Evolutionary conservation across 2,797 vertebrate species (phyloP), one percentile per base, ranked within the genome.

Genomic region (Brotula barbata): DNA sequence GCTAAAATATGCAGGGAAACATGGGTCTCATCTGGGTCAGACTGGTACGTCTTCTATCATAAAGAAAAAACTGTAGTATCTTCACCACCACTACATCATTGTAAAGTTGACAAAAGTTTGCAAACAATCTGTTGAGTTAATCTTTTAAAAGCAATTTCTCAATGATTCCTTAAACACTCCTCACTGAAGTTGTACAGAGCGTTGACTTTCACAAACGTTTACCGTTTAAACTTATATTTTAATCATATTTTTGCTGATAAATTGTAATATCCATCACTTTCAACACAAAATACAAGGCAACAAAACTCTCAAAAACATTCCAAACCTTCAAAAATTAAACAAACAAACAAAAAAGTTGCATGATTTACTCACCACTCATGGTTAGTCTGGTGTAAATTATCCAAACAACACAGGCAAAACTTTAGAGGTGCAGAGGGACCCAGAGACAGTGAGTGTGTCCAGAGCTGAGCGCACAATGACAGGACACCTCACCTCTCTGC

Each of bases 331-430:
- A 9, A 12, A 5, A 33, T 16, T 19, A 6, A n/a, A n/a, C n/a
- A n/a, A 28, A 28, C 25, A 28, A 33, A 33, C 9, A 33, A 11
- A 14, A 5, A 11, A 36, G 34, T 49, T n/a, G n/a, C 22, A 17
- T 25, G 37, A 22, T 33, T 53, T 73, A 91, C 90, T 90, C 85
- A 90, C 88, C 89, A 58, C 89, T 90, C 90, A 92, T 91, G 85
- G 44, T 84, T 75, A 46, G 53, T 71, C 47, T 50, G 33, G 50
- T 66, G 64, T 41, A 43, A 63, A 65, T 63, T 16, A 50, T 73
- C 62, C 49, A 1, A 52, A 36, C 31, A 57, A 33, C 22, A 28
- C 80, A 64, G 41, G 40, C 4, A 41, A 53, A 22, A 44, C 14
- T 58, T 66, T 33, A 49, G 43, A 11, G 12, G 42, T 14, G 41